Evolutionary conservation across 2,888 invertebrate genomes (phyloP), one percentile per base, ranked within the genome.

Genomic region (Aspidapion aeneum): DNA sequence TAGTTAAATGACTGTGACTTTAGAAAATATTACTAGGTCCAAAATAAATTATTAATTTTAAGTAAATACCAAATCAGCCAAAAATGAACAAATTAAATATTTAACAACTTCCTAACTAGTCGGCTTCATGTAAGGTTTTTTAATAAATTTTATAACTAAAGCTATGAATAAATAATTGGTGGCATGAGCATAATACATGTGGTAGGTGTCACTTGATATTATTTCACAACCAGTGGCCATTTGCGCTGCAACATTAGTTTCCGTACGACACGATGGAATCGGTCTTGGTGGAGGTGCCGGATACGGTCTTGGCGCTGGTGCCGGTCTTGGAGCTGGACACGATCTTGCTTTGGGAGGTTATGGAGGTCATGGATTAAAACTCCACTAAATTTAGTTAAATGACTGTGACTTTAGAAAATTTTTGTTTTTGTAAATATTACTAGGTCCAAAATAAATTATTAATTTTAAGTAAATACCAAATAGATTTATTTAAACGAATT

Each of bases 201-300:
- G n/a, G n/a, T n/a, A n/a, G n/a, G n/a, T n/a, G n/a, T n/a, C n/a
- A n/a, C n/a, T n/a, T n/a, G n/a, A n/a, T n/a, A n/a, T n/a, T n/a
- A 74, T 77, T n/a, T 71, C 75, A 19, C 72, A 68, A 60, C 79
- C 79, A 62, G 77, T 80, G 12, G 74, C 70, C 18, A 72, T 74
- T 50, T 73, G 71, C 22, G 71, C 75, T 17, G 69, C 71, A 7
- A 71, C 70, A 48, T 72, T 72, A 18, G 72, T 73, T n/a, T 73
- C 77, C 2, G 80, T 82, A 20, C 80, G 80, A 21, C 75, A 82
- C 16, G 54, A 17, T 18, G 62, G 52, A 18, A 60, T 62, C 17
- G 35, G 57, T 18, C 63, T 64, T 20, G 57, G 18, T 18, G 52
- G 52, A 9, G 17, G 3, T n/a, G 52, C 7, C 52, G 7, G 5